Conservation (phyloP, 2,888 invertebrate species). For the Himalopsyche japonica region DNA sequence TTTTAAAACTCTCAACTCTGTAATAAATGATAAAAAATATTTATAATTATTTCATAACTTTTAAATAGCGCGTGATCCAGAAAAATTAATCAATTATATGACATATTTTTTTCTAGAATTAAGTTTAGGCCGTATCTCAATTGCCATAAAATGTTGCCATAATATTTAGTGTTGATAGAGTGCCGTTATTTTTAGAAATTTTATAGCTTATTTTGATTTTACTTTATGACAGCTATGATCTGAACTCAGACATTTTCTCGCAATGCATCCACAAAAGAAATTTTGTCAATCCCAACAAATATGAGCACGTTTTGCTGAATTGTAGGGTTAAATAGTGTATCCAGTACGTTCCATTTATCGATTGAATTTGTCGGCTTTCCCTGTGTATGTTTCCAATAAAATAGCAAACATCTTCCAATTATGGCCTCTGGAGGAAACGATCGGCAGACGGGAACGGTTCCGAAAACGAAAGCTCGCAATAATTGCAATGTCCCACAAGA, state of each 20-base stretch:
- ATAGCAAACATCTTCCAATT: background rate
- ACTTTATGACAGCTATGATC: constrained; percentile 14
- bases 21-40: no score
- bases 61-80: no score
- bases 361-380: background rate
- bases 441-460: constrained; percentile 65
- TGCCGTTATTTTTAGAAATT: background rate
- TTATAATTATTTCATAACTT: no score
- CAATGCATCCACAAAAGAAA: background rate
- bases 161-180: background rate
- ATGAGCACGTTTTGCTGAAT: background rate
- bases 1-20: no score
- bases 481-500: constrained; percentile 65
- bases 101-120: no score
- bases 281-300: background rate
- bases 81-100: no score
- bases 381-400: background rate
- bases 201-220: constrained; percentile 22
- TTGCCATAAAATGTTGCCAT: background rate
- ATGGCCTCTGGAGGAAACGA: constrained; percentile 32
- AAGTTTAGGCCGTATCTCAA: no score
- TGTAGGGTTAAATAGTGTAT: background rate
- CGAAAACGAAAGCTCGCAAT: constrained; percentile 65
- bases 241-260: background rate
- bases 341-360: background rate